phyloP scores from a whole-genome alignment of 92 coral and sea anemone species.

The Diadumene lineata region DNA sequence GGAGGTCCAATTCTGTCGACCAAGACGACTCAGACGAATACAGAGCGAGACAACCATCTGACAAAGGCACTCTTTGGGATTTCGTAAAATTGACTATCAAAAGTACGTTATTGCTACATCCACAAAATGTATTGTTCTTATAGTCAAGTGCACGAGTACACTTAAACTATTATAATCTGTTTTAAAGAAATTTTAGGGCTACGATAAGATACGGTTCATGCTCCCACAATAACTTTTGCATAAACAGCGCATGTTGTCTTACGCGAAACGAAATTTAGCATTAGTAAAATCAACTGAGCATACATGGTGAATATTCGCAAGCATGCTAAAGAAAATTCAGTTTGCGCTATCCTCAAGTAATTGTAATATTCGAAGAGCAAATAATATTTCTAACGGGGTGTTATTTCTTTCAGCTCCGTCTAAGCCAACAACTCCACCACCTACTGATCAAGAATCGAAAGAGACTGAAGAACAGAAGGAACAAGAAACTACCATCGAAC shows the following conservation, averaged over 20 bases:
- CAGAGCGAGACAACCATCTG: slow-evolving; percentile 80
- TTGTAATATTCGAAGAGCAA: too few species aligned
- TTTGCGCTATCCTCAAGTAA: too few species aligned
- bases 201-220: too few species aligned
- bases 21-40: slow-evolving; percentile 75
- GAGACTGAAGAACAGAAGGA: slow-evolving; percentile 1
- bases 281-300: too few species aligned
- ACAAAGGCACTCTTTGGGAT: slow-evolving; percentile 94
- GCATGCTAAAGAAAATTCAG: too few species aligned
- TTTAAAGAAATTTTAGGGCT: too few species aligned
- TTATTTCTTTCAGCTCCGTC: slow-evolving; percentile 21
- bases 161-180: too few species aligned
- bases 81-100: slow-evolving; percentile 64
- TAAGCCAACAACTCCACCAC: slow-evolving; percentile 13
- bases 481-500: not conserved
- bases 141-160: too few species aligned
- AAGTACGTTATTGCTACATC: slow-evolving; percentile 23
- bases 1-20: slow-evolving; percentile 49
- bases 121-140: not conserved
- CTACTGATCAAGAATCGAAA: slow-evolving; percentile 2
- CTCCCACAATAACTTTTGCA: too few species aligned
- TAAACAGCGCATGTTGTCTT: too few species aligned
- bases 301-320: too few species aligned
- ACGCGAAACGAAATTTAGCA: too few species aligned
- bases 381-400: not conserved